Base-by-base conservation (phyloP, 2,888 invertebrate genomes). In the Amaurobius ferox region DNA sequence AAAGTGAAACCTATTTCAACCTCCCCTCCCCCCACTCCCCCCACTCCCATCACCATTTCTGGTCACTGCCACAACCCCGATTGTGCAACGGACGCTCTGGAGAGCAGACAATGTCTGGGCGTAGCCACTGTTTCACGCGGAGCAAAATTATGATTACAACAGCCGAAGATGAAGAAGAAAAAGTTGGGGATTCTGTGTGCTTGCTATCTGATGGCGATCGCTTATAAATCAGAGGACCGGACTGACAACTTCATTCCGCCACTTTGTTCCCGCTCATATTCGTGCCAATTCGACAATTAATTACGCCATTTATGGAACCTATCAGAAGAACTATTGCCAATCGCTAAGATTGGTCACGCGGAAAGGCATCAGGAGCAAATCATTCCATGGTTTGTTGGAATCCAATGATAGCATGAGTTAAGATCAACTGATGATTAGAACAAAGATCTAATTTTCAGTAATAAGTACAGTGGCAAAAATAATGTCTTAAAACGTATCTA, bases 201-300 rank as follows among this genome's bases (percentile, higher is more conserved):
- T 23, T 55, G 32, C 67, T 85, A 83, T 83, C 83, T 35, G 83
- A 85, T 72, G 26, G 39, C 64, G 66, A 78, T 40, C 16, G 26
- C 9, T 7, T 40, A 78, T 77, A 85, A 85, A 85, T 85, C 77
- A 85, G 67, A 72, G 30, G 77, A 85, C 72, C 35, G 16, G 64
- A 44, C 66, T 85, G 83, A 85, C 83, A 85, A 85, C 83, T 85
- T 85, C 77, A 85, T 85, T 85, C 61, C 32, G 19, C 35, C 66
- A 55, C 19, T 23, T 55, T 55, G 55, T 23, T 55, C 55, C 23
- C 3, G 23, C 11, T 55, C 55, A 55, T 61, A 80, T 73, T 32
- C 35, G 67, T 55, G 73, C 72, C 79, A 79, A 9, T 66, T 6
- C 23, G 64, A 79, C 73, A 81, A 81, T 81, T 81, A 74, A 81